Evolutionary conservation across 1,140 invertebrate species (phyloP).

Genomic region (Ceratina japonica): DNA sequence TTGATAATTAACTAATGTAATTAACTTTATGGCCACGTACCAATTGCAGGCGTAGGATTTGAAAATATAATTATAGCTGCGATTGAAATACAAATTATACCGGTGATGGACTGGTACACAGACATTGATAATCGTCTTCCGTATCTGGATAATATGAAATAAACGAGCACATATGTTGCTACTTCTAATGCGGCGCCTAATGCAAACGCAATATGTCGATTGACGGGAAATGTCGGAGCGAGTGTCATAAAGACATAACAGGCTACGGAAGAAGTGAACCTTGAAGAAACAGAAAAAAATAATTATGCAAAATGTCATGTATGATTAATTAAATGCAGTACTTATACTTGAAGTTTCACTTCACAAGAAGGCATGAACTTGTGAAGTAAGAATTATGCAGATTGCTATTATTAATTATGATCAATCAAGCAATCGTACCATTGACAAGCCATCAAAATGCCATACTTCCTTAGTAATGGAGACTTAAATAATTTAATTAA

Average conservation of each 20-base stretch:
- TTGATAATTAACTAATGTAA: too few relatives aligned
- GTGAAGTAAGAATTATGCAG: too few relatives aligned
- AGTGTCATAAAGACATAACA: constrained; percentile 64
- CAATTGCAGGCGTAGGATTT: neutral
- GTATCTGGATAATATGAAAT: constrained; percentile 68
- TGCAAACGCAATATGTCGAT: constrained; percentile 72
- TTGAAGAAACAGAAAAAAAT: constrained; percentile 48
- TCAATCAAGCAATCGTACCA: constrained; percentile 50
- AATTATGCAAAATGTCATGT: neutral
- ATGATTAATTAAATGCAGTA: neutral
- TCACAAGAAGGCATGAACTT: too few relatives aligned
- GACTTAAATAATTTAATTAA: constrained; percentile 33
- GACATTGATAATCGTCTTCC: constrained; percentile 65
- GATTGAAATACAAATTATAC: constrained; percentile 67
- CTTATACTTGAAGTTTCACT: too few relatives aligned
- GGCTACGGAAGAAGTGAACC: constrained; percentile 70
- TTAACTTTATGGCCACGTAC: neutral
- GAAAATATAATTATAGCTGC: constrained; percentile 53
- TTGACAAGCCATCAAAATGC: constrained; percentile 52
- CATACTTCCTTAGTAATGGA: constrained; percentile 47
- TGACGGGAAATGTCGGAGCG: constrained; percentile 64
- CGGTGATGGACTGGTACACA: constrained; percentile 62
- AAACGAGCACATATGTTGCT: constrained; percentile 65
- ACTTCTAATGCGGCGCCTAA: constrained; percentile 71
- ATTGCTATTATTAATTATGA: neutral